These are phyloP conservation scores for Gopherus evgoodei DNA, from an alignment of 2,113 vertebrate species.

Conservation along the genomic window DNA sequence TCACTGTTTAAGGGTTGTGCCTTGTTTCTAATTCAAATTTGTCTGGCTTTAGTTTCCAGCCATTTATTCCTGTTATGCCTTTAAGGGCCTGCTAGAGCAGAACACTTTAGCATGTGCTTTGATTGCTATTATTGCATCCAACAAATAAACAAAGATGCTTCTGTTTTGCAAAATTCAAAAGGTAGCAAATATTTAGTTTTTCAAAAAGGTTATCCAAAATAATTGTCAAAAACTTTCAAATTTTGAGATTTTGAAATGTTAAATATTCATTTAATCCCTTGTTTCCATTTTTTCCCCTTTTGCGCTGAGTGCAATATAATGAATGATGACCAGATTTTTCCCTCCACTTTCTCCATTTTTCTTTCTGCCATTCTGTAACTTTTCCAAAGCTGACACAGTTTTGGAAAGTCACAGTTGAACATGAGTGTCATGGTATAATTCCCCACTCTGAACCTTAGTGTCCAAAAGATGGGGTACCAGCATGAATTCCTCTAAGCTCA, in stretches of 20 bases:
- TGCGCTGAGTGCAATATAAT: accelerated
- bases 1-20: accelerated
- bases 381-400: not conserved
- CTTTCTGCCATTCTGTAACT: not conserved
- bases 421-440: no score
- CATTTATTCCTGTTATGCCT: no score
- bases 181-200: not conserved
- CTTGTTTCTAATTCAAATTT: not conserved
- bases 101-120: no score
- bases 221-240: not conserved
- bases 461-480: no score
- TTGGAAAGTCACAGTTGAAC: not conserved
- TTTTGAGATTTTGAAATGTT: not conserved
- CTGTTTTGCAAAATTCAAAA: no score
- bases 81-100: no score
- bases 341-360: not conserved
- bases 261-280: not conserved
- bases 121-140: no score
- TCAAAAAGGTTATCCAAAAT: not conserved
- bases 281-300: not conserved
- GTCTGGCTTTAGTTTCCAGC: no score
- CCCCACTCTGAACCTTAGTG: no score
- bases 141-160: no score
- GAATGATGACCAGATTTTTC: not conserved
- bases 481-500: no score